These are phyloP conservation scores for Stenurella melanura DNA, from an alignment of 2,888 invertebrate species.

Conservation along the genomic window DNA sequence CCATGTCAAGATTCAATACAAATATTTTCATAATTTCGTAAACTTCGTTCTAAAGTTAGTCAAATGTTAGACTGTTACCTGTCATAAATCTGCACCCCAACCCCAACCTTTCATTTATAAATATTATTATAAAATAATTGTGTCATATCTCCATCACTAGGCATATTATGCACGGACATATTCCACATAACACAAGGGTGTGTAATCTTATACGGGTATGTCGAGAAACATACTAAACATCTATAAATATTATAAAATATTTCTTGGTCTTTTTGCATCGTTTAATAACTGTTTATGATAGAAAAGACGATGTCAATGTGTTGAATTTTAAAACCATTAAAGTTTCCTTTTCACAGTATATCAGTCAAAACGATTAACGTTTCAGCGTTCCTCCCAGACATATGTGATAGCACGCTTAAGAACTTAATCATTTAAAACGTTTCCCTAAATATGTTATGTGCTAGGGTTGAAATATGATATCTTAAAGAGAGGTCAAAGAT, in stretches of 20 bases:
- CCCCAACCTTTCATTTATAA: neutral
- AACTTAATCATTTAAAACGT: slow-evolving; percentile 9
- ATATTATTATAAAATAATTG: neutral
- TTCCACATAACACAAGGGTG: neutral
- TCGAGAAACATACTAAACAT: neutral
- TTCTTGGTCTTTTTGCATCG: neutral
- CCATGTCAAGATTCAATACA: neutral
- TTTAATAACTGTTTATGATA: neutral
- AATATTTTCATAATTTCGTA: neutral
- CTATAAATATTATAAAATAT: neutral
- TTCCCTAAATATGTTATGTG: slow-evolving; percentile 28
- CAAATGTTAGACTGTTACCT: too few species aligned
- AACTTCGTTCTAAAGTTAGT: neutral
- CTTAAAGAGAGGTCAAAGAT: slow-evolving; percentile 41
- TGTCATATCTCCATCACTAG: neutral
- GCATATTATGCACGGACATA: neutral
- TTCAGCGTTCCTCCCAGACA: neutral
- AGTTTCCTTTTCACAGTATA: neutral
- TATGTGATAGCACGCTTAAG: slow-evolving; percentile 14
- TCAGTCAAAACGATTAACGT: too few species aligned
- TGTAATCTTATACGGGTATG: neutral
- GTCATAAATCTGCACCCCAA: too few species aligned
- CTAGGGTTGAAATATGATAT: neutral
- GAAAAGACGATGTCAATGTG: neutral
- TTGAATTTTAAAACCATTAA: slow-evolving; percentile 16